Evolutionary conservation across 2,113 vertebrate genomes (phyloP), one percentile per base, ranked within the genome.

Genomic region (Silurus asotus): DNA sequence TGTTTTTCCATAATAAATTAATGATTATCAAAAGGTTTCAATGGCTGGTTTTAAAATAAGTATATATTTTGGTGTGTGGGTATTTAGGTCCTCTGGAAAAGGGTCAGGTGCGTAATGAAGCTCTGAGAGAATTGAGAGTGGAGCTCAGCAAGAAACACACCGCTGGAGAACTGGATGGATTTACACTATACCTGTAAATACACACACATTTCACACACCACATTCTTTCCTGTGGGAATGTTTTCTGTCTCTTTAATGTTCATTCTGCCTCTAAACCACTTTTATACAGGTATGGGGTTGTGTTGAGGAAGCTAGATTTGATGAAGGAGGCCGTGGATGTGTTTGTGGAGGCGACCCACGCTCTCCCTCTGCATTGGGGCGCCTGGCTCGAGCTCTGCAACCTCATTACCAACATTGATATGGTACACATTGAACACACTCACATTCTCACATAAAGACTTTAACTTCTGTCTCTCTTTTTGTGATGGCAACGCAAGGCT

Each of bases 351-450:
- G 97, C 97, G 37, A 95, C 97, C 28, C 97, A 99, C 45, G 92
- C 96, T 53, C 94, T 99, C 78, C 98, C 98, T 88, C 94, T 99
- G 91, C 98, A 99, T 6, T 99, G 98, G 98, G 98, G 98, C 86
- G 96, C 98, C 10, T 99, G 98, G 98, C 93, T 99, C 87, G 98
- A 99, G 89, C 97, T 99, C 61, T 99, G 98, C 92, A 99, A 99
- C 93, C 95, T 99, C 77, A 97, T 99, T 93, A 99, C 97, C 81
- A 99, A 99, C 93, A 98, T 97, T 91, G 98, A 99, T 91, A 99
- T 98, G 98, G 98, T 99, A 96, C 93, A 6, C 58, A 7, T 3
- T 8, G 7, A 25, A 62, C 23, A 5, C 28, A 37, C 37, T 37
- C 17, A 56, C 49, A 25, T 4, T 0, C 49, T 49, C 37, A 37